phyloP scores from a whole-genome alignment of 2,113 vertebrate genomes.

The Ictalurus punctatus region DNA sequence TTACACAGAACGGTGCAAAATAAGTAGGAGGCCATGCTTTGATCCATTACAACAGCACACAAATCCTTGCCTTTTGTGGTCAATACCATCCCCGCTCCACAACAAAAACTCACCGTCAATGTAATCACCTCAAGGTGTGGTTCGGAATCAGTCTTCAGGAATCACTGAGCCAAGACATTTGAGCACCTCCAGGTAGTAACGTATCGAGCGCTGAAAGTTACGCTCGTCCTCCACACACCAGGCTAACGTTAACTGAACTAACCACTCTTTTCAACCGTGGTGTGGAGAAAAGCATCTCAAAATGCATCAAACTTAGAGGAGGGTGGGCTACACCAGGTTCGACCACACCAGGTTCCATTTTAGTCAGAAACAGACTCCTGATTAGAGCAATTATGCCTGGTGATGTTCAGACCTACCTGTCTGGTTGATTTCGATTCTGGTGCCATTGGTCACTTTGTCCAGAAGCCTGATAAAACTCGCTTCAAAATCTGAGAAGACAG shows the following conservation, averaged over 20 bases:
- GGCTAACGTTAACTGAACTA: neutral
- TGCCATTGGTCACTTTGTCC: conserved; percentile 96
- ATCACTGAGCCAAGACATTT: no score
- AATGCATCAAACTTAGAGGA: neutral
- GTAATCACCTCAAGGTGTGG: no score
- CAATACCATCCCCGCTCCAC: no score
- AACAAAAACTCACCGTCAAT: no score
- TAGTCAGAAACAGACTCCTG: neutral
- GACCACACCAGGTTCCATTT: neutral
- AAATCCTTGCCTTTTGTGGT: no score
- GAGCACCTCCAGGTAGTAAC: no score
- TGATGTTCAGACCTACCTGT: conserved; percentile 76
- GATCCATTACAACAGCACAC: no score
- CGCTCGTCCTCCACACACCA: no score
- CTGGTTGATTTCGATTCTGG: conserved; percentile 95
- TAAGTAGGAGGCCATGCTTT: no score
- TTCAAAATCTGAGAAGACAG: conserved; percentile 85
- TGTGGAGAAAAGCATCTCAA: neutral
- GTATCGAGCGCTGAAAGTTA: no score
- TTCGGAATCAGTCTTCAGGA: no score
- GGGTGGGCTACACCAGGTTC: neutral
- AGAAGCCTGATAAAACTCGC: conserved; percentile 93
- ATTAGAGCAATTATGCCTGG: neutral
- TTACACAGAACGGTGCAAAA: no score
- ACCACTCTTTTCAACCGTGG: neutral